phyloP scores from a whole-genome alignment of 2,113 vertebrate species.

The Scatophagus argus region DNA sequence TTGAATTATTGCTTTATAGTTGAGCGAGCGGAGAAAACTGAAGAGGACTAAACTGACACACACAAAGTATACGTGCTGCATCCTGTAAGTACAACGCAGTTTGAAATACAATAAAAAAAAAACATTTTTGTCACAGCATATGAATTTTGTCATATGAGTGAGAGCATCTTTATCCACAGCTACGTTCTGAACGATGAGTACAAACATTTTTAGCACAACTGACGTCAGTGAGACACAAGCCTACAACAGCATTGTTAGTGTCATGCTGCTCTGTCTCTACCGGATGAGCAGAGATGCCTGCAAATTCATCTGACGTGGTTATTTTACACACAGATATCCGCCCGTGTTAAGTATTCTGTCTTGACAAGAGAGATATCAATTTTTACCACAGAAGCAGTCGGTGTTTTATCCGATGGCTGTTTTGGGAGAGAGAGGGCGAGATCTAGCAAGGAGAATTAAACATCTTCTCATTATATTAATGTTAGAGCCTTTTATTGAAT shows the following conservation, averaged over 20 bases:
- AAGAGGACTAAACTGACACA: background rate
- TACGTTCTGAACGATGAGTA: background rate
- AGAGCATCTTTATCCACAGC: background rate
- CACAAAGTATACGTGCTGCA: background rate
- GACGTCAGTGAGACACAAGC: background rate
- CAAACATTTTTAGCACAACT: background rate
- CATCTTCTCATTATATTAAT: conserved; percentile 58
- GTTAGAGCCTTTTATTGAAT: conserved; percentile 68
- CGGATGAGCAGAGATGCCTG: conserved; percentile 19
- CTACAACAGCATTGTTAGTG: background rate
- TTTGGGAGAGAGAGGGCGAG: conserved; percentile 22
- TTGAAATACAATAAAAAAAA: too few species aligned
- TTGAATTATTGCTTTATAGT: background rate
- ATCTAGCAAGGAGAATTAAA: conserved; percentile 64
- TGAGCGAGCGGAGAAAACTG: background rate
- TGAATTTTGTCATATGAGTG: background rate
- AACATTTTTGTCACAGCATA: background rate
- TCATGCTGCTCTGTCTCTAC: background rate
- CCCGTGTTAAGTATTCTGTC: conserved; percentile 16
- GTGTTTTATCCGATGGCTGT: conserved; percentile 26
- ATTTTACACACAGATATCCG: conserved; percentile 18
- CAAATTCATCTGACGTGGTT: conserved; percentile 31
- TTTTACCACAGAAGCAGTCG: conserved; percentile 19
- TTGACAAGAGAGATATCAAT: conserved; percentile 33
- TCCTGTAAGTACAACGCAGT: background rate